These are phyloP conservation scores for Polyploca ridens DNA, from an alignment of 2,888 invertebrate genomes.

Conservation along the genomic window DNA sequence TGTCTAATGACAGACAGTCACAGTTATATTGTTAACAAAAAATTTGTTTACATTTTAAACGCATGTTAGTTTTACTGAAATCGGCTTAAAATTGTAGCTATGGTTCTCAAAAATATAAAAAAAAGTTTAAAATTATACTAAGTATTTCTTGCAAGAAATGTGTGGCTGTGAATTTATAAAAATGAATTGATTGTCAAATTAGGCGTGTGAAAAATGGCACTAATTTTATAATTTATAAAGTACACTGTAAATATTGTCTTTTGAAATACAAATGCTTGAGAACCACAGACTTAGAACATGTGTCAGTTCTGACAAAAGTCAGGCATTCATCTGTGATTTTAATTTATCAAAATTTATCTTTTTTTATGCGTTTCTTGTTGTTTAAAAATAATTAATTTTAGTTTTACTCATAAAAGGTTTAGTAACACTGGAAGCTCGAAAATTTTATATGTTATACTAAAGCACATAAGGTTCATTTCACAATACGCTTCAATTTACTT, in stretches of 20 bases:
- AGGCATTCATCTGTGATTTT: conserved; percentile 39
- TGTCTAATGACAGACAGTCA: too few relatives aligned
- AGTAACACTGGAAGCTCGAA: neutral
- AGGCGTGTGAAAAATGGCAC: neutral
- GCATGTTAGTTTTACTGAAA: neutral
- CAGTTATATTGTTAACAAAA: neutral
- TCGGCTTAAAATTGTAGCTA: neutral
- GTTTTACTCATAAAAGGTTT: neutral
- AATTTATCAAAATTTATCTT: conserved; percentile 21
- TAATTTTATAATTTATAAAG: neutral
- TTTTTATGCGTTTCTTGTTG: conserved; percentile 25
- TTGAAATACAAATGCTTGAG: neutral
- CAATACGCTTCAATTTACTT: conserved; percentile 3
- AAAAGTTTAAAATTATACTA: neutral
- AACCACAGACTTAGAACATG: conserved; percentile 25
- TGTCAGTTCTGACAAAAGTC: conserved; percentile 28
- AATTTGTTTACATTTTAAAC: neutral
- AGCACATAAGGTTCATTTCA: conserved; percentile 1
- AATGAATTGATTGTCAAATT: too few relatives aligned
- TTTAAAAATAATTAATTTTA: conserved; percentile 27
- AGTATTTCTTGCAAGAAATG: neutral
- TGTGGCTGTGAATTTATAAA: neutral
- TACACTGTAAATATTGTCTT: too few relatives aligned
- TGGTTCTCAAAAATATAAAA: neutral
- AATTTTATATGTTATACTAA: neutral